Conservation (phyloP, 2,113 vertebrate genomes). For the Taxidea taxus region DNA sequence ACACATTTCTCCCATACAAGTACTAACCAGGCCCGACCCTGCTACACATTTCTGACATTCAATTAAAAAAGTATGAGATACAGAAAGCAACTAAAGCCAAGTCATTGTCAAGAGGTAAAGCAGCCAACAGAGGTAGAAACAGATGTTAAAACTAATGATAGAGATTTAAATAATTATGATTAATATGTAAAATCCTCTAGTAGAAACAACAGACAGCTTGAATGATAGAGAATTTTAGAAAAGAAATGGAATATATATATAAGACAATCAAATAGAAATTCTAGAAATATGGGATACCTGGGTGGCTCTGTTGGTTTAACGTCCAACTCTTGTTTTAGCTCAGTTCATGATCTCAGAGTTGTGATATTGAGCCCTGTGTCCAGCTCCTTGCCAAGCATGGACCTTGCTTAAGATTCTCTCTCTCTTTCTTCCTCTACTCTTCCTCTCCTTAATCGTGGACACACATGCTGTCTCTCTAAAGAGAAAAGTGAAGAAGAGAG, state of each 20-base stretch:
- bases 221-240: background rate
- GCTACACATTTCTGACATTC: background rate
- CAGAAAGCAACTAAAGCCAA: background rate
- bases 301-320: background rate
- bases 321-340: background rate
- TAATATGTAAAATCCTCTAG: background rate
- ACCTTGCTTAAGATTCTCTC: background rate
- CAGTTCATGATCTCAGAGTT: background rate
- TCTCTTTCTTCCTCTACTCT: background rate
- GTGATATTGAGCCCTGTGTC: background rate
- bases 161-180: background rate
- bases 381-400: background rate
- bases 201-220: background rate
- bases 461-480: background rate
- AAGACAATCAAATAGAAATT: background rate
- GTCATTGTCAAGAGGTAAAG: background rate
- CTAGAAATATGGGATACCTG: background rate
- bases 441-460: background rate
- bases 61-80: background rate
- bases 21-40: too few relatives aligned
- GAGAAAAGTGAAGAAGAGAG: background rate
- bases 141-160: background rate
- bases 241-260: background rate
- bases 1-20: background rate
- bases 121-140: background rate